Base-by-base conservation (phyloP, 2,797 vertebrate genomes). In the Otus scops region DNA sequence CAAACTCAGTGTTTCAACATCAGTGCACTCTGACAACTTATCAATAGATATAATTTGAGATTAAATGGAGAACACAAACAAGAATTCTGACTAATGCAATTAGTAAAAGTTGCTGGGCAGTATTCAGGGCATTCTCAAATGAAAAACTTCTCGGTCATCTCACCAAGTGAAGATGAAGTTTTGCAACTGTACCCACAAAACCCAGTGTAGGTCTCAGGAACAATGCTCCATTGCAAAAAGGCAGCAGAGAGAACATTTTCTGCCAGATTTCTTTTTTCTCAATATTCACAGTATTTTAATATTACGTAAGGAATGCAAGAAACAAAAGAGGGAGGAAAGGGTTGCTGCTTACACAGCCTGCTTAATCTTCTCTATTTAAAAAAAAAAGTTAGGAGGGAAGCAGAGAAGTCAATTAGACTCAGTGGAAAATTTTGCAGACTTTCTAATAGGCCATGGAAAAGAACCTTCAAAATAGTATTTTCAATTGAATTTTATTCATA, bases 261-360 rank as follows among this genome's bases (percentile, higher is more conserved):
- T 88, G 64, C 53, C 71, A 79, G 61, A 78, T 75, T 77, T 75
- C 28, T 54, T 83, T 89, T 71, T 76, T 90, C 81, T 85, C 50
- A 81, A 34, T 65, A 93, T 76, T 85, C 30, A 47, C 56, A 89
- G n/a, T 45, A 85, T 77, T 95, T 91, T 84, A 94, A 51, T 69
- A 89, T 89, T 88, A 94, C 11, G 8, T 94, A 94, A 95, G 78
- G 27, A 88, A 92, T n/a, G 47, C 53, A 65, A 92, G 64, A 96
- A 95, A 91, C 79, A 96, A 91, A 92, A 94, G 90, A 88, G 45
- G 85, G 69, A 92, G 30, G 54, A 94, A 88, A 91, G 41, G 26
- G 32, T 34, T 95, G 64, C 83, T 96, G 88, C 76, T 93, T 65
- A 90, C 22, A 85, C 5, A 88, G 75, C 41, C 89, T 70, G 50